Evolutionary conservation across 1,140 invertebrate genomes (phyloP), one percentile per base, ranked within the genome.

Genomic region (Protaetia brevitarsis): DNA sequence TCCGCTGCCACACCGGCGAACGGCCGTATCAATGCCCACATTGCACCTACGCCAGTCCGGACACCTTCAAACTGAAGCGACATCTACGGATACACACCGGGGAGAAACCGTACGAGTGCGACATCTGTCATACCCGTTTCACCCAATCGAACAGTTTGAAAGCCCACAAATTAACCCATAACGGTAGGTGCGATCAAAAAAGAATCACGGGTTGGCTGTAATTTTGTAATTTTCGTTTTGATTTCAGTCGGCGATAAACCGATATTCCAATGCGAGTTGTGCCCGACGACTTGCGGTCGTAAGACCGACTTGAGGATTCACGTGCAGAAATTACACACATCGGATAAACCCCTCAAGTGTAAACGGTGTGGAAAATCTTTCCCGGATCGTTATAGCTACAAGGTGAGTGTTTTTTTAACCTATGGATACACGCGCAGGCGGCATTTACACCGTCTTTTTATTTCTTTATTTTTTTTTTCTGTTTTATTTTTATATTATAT

Each of bases 261-360:
- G 0, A 87, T 98, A 34, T 99, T 94, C 80, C 90, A 95, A 67
- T 99, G 96, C 78, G 92, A 95, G 73, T 82, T 97, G 4, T 99
- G 96, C 80, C 96, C 96, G 10, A 93, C 96, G 0, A 98, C 95
- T 2, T 98, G 96, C 79, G 95, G 96, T 0, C 86, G 96, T 21
- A 98, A 98, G 84, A 97, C 96, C 0, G 96, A 99, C 82, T 83
- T 99, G 29, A 86, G 95, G 70, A 96, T 97, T 71, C 96, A 99
- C 77, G 91, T 98, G 37, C 94, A 96, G 80, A 98, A 98, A 78
- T 83, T 98, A 58, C 96, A 99, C 78, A 96, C 94, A 11, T 92
- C 93, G 8, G 95, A 97, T 73, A 91, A 91, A 75, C 95, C 95
- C 0, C 78, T 97, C 2, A 90, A 91, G 67, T 99, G 96, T 79